phyloP scores from a whole-genome alignment of 2,888 invertebrate species.

The Galerucella calmariensis region DNA sequence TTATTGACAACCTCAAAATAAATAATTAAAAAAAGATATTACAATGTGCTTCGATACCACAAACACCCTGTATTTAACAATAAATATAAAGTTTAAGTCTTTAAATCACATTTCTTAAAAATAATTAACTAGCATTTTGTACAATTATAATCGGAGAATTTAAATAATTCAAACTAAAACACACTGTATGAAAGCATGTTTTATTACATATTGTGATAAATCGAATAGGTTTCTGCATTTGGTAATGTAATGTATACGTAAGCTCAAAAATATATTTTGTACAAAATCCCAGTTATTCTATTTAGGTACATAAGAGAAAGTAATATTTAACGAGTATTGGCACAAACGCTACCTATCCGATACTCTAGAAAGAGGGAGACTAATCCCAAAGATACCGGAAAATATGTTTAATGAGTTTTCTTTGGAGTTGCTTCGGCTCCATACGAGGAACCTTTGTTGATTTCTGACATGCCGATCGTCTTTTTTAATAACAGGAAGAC shows the following conservation, averaged over 20 bases:
- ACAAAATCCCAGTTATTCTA: conserved; percentile 20
- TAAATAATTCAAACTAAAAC: background rate
- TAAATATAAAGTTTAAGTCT: conserved; percentile 24
- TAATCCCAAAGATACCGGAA: conserved; percentile 20
- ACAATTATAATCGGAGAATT: background rate
- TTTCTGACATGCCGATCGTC: conserved; percentile 85
- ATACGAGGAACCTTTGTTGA: conserved; percentile 85
- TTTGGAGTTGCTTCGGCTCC: conserved; percentile 72
- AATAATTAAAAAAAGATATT: conserved; percentile 4
- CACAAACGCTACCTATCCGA: conserved; percentile 42
- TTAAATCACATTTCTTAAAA: conserved; percentile 28
- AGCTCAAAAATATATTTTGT: conserved; percentile 1
- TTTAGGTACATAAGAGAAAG: conserved; percentile 15
- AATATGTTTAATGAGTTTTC: conserved; percentile 57
- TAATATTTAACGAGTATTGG: conserved; percentile 39
- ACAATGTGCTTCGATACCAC: conserved; percentile 9
- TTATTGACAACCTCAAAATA: conserved; percentile 5
- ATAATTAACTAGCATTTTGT: conserved; percentile 11
- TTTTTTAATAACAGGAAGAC: conserved; percentile 83
- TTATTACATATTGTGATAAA: too few species aligned
- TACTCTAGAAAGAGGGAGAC: conserved; percentile 23
- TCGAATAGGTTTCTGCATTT: too few species aligned
- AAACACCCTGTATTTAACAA: conserved; percentile 13
- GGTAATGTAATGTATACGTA: too few species aligned
- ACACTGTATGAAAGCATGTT: too few species aligned